Evolutionary conservation across 2,888 invertebrate species (phyloP), one percentile per base, ranked within the genome.

Genomic region (Acleris emargana): DNA sequence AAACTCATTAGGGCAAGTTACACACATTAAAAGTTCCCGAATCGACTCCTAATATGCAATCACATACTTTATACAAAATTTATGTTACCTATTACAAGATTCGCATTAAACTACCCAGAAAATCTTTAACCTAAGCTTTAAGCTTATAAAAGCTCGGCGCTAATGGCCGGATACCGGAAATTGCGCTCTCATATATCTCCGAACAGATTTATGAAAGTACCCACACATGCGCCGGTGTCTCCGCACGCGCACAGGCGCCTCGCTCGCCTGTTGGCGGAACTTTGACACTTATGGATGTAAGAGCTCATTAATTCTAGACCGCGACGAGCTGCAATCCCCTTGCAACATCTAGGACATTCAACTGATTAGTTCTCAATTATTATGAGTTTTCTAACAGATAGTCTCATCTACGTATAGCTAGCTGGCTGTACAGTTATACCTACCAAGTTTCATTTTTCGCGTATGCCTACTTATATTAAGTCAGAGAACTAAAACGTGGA

Each of bases 81-180:
- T 92, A 92, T 92, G 79, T 90, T 89, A 90, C 91, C 91, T 91
- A 91, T 92, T 92, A 92, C 91, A 91, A 92, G 92, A 91, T 91
- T 92, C 92, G 87, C 89, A 92, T 91, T 91, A 91, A 92, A 92
- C 90, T 92, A 91, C 92, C 92, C 92, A 91, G 92, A 92, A 92
- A 92, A 92, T 92, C 91, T 92, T 91, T 92, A 91, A 91, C 92
- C 91, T 91, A 91, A 92, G 92, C 91, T 92, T 91, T 91, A 91
- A 94, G 94, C 94, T 94, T 94, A 94, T 95, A 93, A 93, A 93
- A 93, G 93, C 93, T 93, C 91, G 90, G 93, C 93, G 93, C 93
- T 96, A 96, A 96, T 96, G 96, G 96, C 95, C 96, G 96, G 95
- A 95, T 96, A 96, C 96, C 95, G 96, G 96, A 96, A 96, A 96